Evolutionary conservation across 1,140 invertebrate genomes (phyloP).

Genomic region (Stegodyphus dumicola): DNA sequence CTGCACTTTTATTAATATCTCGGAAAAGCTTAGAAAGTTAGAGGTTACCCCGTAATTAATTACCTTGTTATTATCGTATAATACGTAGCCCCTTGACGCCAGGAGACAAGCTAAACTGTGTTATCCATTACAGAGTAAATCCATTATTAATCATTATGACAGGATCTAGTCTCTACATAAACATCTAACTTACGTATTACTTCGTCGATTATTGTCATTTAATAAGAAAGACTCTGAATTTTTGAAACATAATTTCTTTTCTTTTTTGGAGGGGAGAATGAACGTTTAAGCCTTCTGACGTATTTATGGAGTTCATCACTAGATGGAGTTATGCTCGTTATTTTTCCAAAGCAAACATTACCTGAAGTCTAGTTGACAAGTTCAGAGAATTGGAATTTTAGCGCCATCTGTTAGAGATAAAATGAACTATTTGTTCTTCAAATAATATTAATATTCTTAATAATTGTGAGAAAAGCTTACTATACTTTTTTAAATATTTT

Average conservation of each 20-base stretch:
- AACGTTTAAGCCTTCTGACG: background rate
- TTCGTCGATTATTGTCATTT: slow-evolving; percentile 4
- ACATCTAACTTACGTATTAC: slow-evolving; percentile 24
- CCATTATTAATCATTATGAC: slow-evolving; percentile 53
- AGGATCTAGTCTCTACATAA: slow-evolving; percentile 9
- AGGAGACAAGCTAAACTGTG: slow-evolving; percentile 32
- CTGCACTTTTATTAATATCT: slow-evolving; percentile 14
- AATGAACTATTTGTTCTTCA: background rate
- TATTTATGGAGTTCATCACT: slow-evolving; percentile 26
- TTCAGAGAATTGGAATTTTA: slow-evolving; percentile 3
- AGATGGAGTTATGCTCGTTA: slow-evolving; percentile 35
- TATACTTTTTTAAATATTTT: too few relatives aligned
- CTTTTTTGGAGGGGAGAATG: background rate
- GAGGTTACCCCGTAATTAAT: slow-evolving; percentile 49
- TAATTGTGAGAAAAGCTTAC: too few relatives aligned
- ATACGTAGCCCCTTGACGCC: slow-evolving; percentile 47
- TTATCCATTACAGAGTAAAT: slow-evolving; percentile 47
- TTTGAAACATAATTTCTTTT: slow-evolving; percentile 4
- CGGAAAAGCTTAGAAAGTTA: slow-evolving; percentile 21
- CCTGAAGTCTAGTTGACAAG: too few relatives aligned
- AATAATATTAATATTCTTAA: too few relatives aligned
- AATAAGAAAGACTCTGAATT: slow-evolving; percentile 19
- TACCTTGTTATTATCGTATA: slow-evolving; percentile 50
- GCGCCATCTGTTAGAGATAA: slow-evolving; percentile 28
- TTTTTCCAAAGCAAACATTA: background rate